A percentile compares a stretch with the other conserved stretches of the same genome.
Conservation (phyloP, 2,113 vertebrate genomes). For the Pandion haliaetus region DNA sequence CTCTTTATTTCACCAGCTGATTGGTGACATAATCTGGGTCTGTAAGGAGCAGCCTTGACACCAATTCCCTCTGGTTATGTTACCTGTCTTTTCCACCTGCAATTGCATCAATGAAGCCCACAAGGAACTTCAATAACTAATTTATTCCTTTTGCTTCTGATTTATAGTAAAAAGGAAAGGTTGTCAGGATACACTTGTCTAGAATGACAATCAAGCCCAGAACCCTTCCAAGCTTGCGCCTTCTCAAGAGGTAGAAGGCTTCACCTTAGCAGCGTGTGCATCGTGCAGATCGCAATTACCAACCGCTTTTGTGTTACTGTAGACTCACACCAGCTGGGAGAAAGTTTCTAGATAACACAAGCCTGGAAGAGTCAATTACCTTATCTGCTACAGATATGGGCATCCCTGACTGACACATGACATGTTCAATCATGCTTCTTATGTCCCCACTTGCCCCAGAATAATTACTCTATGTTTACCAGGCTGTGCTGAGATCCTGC, state of each 20-base stretch:
- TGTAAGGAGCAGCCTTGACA: conserved; percentile 69
- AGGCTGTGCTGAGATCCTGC: background rate
- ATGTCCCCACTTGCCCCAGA: background rate
- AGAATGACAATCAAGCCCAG: conserved; percentile 64
- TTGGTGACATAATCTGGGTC: conserved; percentile 66
- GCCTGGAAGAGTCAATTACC: background rate
- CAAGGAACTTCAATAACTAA: conserved; percentile 71
- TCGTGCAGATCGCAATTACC: background rate
- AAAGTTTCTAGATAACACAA: background rate
- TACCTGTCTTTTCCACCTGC: conserved; percentile 78
- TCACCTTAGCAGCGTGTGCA: conserved; percentile 24
- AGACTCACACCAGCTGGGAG: background rate
- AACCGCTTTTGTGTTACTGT: background rate
- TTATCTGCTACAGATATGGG: background rate
- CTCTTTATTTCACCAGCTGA: conserved; percentile 73
- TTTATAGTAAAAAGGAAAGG: conserved; percentile 63
- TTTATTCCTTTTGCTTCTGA: conserved; percentile 75
- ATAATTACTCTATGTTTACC: background rate
- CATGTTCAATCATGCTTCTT: background rate
- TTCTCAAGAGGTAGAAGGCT: conserved; percentile 46
- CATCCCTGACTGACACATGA: background rate
- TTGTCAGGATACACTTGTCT: conserved; percentile 68
- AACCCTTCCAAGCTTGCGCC: background rate
- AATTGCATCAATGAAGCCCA: conserved; percentile 70
- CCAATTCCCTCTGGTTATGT: conserved; percentile 76